phyloP scores from a whole-genome alignment of 2,888 invertebrate species.

The Lochmaea crataegi region DNA sequence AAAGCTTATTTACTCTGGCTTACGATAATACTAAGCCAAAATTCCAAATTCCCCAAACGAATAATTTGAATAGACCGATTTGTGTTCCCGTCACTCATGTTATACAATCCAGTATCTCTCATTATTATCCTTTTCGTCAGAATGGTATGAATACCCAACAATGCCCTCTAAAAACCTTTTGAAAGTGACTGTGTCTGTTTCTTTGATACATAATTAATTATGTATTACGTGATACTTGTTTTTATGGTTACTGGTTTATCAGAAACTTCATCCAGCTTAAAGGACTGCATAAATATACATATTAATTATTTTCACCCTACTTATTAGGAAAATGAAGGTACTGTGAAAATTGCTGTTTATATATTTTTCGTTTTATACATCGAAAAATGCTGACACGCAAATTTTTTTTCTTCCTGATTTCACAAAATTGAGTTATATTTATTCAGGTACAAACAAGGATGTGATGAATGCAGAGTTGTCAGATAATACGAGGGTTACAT shows the following conservation, averaged over 20 bases:
- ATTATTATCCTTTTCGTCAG: slow-evolving; percentile 1
- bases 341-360: not conserved
- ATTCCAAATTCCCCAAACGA: not conserved
- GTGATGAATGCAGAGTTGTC: no score
- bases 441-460: no score
- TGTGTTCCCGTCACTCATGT: not conserved
- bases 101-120: not conserved
- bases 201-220: not conserved
- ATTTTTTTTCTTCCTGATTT: no score
- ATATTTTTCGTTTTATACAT: not conserved
- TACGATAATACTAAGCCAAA: not conserved
- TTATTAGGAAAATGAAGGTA: not conserved
- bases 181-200: not conserved
- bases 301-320: not conserved
- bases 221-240: no score
- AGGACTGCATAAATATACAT: not conserved
- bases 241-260: not conserved
- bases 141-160: not conserved
- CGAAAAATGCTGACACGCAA: no score
- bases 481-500: no score
- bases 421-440: no score
- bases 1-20: not conserved
- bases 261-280: not conserved
- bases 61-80: not conserved
- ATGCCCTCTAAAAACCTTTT: not conserved